Evolutionary conservation across 2,888 invertebrate species (phyloP), one percentile per base, ranked within the genome.

Genomic region (Amphipyra tragopoginis): DNA sequence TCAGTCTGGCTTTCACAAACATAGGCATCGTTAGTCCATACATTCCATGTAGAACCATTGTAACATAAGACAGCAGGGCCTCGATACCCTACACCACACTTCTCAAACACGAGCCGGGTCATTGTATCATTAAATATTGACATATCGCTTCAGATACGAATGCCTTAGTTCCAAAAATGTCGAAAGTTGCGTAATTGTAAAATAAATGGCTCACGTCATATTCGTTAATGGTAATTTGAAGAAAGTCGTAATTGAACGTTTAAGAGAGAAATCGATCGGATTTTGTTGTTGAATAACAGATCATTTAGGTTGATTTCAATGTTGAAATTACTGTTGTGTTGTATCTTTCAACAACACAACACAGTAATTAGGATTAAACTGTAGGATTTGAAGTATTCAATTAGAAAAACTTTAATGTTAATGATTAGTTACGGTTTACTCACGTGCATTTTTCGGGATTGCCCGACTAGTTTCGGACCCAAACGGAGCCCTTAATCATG

Each of bases 81-180:
- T 2, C 36, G 52, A 73, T 45, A 61, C 36, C 11, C n/a, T 38
- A 63, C 48, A 64, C 26, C 48, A 26, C 49, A 68, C 55, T 62
- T 62, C 61, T 70, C 63, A 66, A 51, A 60, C 62, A 60, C 63
- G 65, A 65, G 61, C 53, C 74, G 76, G 89, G 86, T 87, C 88
- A 83, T 77, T 80, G 84, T 75, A 76, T 85, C 74, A 73, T 81
- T 78, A 73, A 88, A 89, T 88, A 89, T 87, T 88, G 86, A 89
- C 84, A 70, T 56, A 61, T 55, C 34, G 54, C 54, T 55, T 57
- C 56, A 48, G 64, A 59, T 61, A 59, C 54, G 48, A 14, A n/a
- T 13, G 10, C 15, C 13, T 52, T 13, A 39, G 8, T 21, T 36
- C 33, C 0, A 26, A 63, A 33, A 4, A 13, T 39, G 11, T 43